A percentile compares a stretch with the other conserved stretches of the same genome.
These are phyloP conservation scores for Patella pellucida DNA, from an alignment of 2,888 invertebrate genomes.

Conservation along the genomic window DNA sequence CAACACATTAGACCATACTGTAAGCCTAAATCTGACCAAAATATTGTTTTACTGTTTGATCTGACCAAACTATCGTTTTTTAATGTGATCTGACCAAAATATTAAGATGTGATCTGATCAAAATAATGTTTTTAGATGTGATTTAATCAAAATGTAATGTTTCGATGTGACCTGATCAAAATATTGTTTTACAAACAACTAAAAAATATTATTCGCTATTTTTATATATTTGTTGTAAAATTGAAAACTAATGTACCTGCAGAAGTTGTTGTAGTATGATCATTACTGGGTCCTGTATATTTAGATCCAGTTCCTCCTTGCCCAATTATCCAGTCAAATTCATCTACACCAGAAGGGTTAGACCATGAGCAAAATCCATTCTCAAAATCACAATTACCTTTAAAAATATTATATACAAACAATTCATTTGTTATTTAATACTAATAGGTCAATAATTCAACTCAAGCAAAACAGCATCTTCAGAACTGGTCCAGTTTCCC, in stretches of 20 bases:
- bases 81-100: no score
- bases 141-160: no score
- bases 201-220: no score
- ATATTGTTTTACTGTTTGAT: no score
- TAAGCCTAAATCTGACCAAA: no score
- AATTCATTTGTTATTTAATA: not conserved
- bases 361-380: conserved; percentile 56
- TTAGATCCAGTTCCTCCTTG: conserved; percentile 44
- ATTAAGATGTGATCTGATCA: no score
- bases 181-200: no score
- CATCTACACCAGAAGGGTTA: conserved; percentile 47
- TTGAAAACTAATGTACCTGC: conserved; percentile 30
- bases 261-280: conserved; percentile 51
- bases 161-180: no score
- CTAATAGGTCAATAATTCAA: not conserved
- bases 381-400: conserved; percentile 64
- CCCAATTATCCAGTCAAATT: conserved; percentile 64
- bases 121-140: no score
- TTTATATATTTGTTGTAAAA: no score
- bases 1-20: no score
- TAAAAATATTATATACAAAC: not conserved
- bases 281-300: conserved; percentile 52
- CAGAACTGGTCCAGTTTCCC: not conserved
- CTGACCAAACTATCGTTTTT: no score
- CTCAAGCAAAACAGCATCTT: conserved; percentile 7